Base-by-base conservation (phyloP, 2,113 vertebrate genomes). In the Erythrocercus mccallii region DNA sequence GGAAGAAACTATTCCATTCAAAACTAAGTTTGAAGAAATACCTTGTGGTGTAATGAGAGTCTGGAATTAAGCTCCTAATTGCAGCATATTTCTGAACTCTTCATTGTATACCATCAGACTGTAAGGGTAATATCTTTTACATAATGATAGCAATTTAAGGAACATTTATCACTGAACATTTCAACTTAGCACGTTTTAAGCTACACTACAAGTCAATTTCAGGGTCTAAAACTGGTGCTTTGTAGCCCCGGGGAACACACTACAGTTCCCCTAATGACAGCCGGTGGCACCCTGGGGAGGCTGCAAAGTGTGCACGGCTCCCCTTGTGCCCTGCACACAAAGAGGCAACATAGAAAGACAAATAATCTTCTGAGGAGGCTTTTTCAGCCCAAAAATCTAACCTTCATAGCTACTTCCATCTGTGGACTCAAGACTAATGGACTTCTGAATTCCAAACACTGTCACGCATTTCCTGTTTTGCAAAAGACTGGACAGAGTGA, bases 121-220 rank as follows among this genome's bases (percentile, higher is more conserved):
- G 86, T 91, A 89, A 81, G 73, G 47, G 60, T 68, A 79, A 80
- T 95, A 91, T 61, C 25, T 93, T 95, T 83, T 91, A 48, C 82
- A 74, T 94, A 91, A 95, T 92, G 81, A 73, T 57, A 92, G 86
- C 48, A 95, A 94, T 95, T 97, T 92, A 76, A 53, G 42, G 76
- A 90, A 69, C 92, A 88, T 95, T 81, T 88, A 90, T 96, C 89
- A 91, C 0, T 54, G 68, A 87, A 57, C 66, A 38, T 91, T 82
- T 87, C 64, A 92, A 82, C 30, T 53, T 50, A 30, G 25, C 66
- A 17, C n/a, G 24, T 58, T 90, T 94, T 86, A 86, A 94, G 27
- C 58, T 88, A 47, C 15, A 24, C 30, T 44, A 40, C 18, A 54
- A 82, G 35, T 73, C 54, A 82, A 56, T 92, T 91, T 86, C 42